A percentile compares a stretch with the other conserved stretches of the same genome.
phyloP scores from a whole-genome alignment of 2,888 invertebrate genomes.

The Cacoxenus indagator region DNA sequence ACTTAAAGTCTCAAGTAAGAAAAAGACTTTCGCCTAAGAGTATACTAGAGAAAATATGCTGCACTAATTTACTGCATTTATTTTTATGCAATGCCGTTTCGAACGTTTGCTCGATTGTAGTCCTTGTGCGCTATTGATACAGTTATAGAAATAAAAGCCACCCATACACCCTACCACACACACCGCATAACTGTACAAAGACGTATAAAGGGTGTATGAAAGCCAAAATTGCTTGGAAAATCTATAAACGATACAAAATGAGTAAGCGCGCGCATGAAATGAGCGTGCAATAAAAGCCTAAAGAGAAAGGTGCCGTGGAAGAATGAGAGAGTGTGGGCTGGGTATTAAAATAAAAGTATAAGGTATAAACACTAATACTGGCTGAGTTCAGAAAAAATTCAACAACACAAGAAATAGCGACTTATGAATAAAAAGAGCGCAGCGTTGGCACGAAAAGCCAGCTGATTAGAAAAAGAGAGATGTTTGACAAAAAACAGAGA shows the following conservation, averaged over 20 bases:
- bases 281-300: background rate
- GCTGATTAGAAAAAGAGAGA: too few relatives aligned
- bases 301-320: too few relatives aligned
- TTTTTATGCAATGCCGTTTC: slow-evolving; percentile 17
- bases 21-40: background rate
- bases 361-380: too few relatives aligned
- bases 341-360: too few relatives aligned
- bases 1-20: background rate
- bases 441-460: background rate
- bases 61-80: background rate
- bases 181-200: too few relatives aligned
- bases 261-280: background rate
- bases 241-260: slow-evolving; percentile 38
- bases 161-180: too few relatives aligned
- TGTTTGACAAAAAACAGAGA: slow-evolving; percentile 29
- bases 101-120: background rate
- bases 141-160: background rate
- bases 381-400: too few relatives aligned
- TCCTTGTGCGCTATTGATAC: slow-evolving; percentile 14
- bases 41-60: background rate
- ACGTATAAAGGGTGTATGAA: too few relatives aligned
- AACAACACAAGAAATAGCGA: too few relatives aligned
- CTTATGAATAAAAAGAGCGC: too few relatives aligned
- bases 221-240: slow-evolving; percentile 53
- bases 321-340: too few relatives aligned